phyloP scores from a whole-genome alignment of 2,797 vertebrate genomes.

The Lemur catta region DNA sequence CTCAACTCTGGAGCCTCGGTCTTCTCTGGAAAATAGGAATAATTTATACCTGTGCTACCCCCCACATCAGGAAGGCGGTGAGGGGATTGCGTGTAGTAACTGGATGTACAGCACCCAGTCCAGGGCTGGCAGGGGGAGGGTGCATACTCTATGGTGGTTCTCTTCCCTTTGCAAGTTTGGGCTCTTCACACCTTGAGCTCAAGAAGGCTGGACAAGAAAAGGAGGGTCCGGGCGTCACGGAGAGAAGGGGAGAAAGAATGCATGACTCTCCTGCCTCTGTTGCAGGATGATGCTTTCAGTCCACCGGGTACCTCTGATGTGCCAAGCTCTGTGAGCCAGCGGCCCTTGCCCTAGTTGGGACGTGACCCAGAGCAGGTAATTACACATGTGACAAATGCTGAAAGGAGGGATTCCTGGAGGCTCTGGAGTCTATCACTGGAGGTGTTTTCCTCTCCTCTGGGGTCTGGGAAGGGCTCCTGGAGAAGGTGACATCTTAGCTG shows the following conservation, averaged over 20 bases:
- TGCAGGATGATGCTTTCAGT: background rate
- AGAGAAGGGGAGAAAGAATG: background rate
- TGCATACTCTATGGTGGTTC: background rate
- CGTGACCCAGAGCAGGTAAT: background rate
- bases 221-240: background rate
- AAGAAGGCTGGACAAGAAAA: background rate
- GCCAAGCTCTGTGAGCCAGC: background rate
- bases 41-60: background rate
- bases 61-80: background rate
- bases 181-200: background rate
- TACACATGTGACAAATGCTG: background rate
- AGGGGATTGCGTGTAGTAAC: background rate
- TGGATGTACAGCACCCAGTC: background rate
- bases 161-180: constrained; percentile 1
- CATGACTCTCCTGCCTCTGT: background rate
- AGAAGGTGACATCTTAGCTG: background rate
- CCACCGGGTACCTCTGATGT: background rate
- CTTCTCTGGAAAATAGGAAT: background rate
- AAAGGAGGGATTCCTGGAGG: background rate
- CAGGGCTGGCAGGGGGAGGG: background rate
- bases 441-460: background rate
- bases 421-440: background rate
- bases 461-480: background rate
- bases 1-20: background rate
- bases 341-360: background rate